Percentiles rank a stretch among this genome's conserved stretches.
phyloP scores from a whole-genome alignment of 1,140 invertebrate species.

The Conus betulinus region DNA sequence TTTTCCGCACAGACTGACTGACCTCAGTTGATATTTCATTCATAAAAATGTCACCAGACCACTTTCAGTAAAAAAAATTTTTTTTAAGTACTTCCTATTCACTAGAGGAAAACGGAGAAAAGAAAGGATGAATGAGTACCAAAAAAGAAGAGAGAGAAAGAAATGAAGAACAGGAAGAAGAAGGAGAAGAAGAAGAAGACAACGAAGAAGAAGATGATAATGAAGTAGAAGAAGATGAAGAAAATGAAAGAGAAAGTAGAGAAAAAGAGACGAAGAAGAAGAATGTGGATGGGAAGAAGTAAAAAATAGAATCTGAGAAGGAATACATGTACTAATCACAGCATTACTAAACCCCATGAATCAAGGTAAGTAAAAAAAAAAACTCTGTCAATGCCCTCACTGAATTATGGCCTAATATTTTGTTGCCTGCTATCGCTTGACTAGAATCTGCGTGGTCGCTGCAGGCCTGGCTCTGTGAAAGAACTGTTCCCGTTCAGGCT shows the following conservation, averaged over 20 bases:
- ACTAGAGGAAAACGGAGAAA: not conserved
- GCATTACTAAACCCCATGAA: not conserved
- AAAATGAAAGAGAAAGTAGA: not conserved
- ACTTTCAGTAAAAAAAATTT: too few species aligned
- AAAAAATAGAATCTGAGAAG: not conserved
- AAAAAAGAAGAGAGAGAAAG: not conserved
- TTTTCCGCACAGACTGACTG: too few species aligned
- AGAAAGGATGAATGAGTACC: not conserved
- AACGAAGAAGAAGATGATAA: not conserved
- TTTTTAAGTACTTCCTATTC: too few species aligned
- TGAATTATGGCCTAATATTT: too few species aligned
- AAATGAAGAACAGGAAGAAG: not conserved
- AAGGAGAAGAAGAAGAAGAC: not conserved
- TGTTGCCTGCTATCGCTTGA: not conserved
- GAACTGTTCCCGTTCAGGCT: not conserved
- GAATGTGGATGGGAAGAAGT: not conserved
- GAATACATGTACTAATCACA: not conserved
- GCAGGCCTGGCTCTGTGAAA: not conserved
- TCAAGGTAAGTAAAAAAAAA: not conserved
- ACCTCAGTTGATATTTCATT: too few species aligned
- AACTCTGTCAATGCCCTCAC: not conserved
- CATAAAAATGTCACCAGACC: too few species aligned
- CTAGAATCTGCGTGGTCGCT: slow-evolving; percentile 2
- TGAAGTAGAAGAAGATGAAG: not conserved
- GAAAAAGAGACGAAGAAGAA: not conserved